phyloP scores from a whole-genome alignment of 2,113 vertebrate species.

The Rhabdornis inornatus region DNA sequence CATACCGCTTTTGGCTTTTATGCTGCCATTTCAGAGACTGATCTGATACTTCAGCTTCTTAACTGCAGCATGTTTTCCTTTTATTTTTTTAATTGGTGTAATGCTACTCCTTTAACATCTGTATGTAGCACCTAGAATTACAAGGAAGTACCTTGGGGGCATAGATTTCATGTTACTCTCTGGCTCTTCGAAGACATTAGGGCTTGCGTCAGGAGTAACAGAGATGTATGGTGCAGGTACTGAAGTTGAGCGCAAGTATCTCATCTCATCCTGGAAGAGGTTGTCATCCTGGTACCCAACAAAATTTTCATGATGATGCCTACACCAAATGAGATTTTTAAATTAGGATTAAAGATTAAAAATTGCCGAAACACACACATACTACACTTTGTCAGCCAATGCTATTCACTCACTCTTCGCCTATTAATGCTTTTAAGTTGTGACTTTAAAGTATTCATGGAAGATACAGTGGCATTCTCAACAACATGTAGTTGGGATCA shows the following conservation, averaged over 20 bases:
- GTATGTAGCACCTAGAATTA: background rate
- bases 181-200: constrained; percentile 97
- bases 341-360: background rate
- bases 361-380: background rate
- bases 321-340: constrained; percentile 58
- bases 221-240: constrained; percentile 97
- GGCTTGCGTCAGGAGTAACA: constrained; percentile 95
- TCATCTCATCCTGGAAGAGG: constrained; percentile 98
- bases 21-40: background rate
- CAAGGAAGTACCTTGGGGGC: constrained; percentile 89
- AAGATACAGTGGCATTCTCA: background rate
- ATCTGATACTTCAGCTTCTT: background rate
- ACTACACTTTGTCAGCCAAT: background rate
- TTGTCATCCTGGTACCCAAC: constrained; percentile 94
- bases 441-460: background rate
- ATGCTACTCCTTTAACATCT: background rate
- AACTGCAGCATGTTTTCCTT: background rate
- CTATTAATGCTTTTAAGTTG: background rate
- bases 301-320: constrained; percentile 98
- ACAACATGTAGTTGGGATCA: background rate
- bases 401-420: background rate
- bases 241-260: constrained; percentile 94
- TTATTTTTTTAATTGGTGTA: background rate
- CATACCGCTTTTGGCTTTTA: background rate
- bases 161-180: constrained; percentile 99